Conservation (phyloP, 2,888 invertebrate genomes). For the Aphidoletes aphidimyza region DNA sequence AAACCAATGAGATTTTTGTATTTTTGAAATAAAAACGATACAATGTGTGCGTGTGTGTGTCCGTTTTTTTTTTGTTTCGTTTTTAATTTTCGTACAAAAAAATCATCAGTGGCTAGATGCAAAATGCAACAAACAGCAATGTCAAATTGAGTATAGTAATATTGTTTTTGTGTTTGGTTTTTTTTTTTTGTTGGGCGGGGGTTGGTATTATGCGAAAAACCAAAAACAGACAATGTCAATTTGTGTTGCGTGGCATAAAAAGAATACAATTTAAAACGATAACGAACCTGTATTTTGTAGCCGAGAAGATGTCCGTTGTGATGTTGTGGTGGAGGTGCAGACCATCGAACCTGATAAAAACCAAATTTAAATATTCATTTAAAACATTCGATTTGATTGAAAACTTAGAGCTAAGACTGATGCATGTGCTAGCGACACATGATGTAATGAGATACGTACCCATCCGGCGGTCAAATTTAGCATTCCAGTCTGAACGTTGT, state of each 20-base stretch:
- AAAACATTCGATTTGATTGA: neutral
- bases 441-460: conserved; percentile 64
- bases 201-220: neutral
- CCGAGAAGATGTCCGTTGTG: conserved; percentile 75
- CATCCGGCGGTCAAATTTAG: conserved; percentile 82
- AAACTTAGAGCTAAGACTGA: neutral
- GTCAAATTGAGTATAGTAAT: too few relatives aligned
- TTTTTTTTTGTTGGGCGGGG: too few relatives aligned
- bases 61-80: neutral
- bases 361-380: neutral
- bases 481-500: conserved; percentile 81
- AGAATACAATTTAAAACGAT: too few relatives aligned
- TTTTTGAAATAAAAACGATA: too few relatives aligned
- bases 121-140: neutral
- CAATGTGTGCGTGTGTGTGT: too few relatives aligned
- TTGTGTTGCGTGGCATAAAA: too few relatives aligned
- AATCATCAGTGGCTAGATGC: too few relatives aligned
- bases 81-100: too few relatives aligned
- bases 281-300: conserved; percentile 70
- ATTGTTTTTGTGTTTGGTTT: neutral
- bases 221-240: neutral
- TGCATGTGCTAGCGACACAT: neutral
- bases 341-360: conserved; percentile 73
- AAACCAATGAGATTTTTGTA: neutral
- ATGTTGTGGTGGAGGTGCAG: conserved; percentile 80